A percentile compares a stretch with the other conserved stretches of the same genome.
phyloP scores from a whole-genome alignment of 2,888 invertebrate genomes.

The Ennomos quercinarius region DNA sequence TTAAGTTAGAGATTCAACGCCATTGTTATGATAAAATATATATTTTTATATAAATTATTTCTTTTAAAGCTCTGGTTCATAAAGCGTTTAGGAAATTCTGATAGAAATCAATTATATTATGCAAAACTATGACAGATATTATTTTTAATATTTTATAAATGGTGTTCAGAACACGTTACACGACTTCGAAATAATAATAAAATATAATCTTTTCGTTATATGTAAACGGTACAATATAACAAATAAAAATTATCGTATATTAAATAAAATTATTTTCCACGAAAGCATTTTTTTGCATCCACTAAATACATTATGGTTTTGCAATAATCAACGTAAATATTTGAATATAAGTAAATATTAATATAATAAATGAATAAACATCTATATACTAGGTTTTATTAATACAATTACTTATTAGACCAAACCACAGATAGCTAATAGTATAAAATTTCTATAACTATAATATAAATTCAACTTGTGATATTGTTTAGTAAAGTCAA shows the following conservation, averaged over 20 bases:
- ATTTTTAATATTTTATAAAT: no score
- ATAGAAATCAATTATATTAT: neutral
- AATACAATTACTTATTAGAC: conserved; percentile 23
- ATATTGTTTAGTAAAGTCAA: conserved; percentile 12
- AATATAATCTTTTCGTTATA: no score
- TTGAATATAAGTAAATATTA: conserved; percentile 6
- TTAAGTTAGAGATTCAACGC: no score
- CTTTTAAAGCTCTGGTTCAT: conserved; percentile 25
- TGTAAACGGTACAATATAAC: no score
- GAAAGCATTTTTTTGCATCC: no score
- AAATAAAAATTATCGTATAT: no score
- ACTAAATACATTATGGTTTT: no score
- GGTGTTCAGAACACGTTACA: no score
- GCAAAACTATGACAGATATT: no score
- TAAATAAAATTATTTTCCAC: no score
- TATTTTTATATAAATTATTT: conserved; percentile 16
- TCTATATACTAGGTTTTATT: conserved; percentile 10
- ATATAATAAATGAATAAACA: conserved; percentile 5
- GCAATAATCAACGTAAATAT: no score
- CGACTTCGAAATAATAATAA: no score
- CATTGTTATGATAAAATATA: conserved; percentile 16
- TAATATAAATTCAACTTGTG: conserved; percentile 58
- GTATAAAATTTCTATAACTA: conserved; percentile 36
- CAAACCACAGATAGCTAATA: conserved; percentile 26
- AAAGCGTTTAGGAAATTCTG: conserved; percentile 24